A percentile compares a stretch with the other conserved stretches of the same genome.
phyloP scores from a whole-genome alignment of 64 coral and sea anemone species.

The Dendrophyllia cribrosa region DNA sequence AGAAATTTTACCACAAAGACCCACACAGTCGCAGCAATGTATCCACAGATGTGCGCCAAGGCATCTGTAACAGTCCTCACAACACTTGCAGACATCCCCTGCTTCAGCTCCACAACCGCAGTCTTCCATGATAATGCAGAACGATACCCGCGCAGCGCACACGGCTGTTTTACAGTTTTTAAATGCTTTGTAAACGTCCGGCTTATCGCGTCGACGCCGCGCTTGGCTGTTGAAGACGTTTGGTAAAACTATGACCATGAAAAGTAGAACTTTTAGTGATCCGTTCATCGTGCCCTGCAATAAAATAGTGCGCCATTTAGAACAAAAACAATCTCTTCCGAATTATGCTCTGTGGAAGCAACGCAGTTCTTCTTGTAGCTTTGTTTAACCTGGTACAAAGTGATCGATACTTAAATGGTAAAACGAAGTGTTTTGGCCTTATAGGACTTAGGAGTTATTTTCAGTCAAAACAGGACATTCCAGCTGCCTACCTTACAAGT shows the following conservation, averaged over 20 bases:
- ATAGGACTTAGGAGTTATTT: not conserved
- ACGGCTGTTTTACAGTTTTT: constrained; percentile 12
- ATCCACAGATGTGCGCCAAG: constrained; percentile 42
- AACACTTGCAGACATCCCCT: constrained; percentile 30
- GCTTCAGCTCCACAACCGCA: constrained; percentile 36
- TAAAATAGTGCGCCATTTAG: not conserved
- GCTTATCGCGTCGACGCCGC: not conserved
- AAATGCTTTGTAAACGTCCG: not conserved
- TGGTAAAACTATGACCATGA: not conserved
- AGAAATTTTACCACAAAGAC: constrained; percentile 11
- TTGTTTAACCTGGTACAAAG: not conserved
- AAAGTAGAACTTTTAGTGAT: not conserved
- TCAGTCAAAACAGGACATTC: not conserved
- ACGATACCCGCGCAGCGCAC: constrained; percentile 54
- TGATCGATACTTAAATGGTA: not conserved
- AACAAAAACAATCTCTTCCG: too few relatives aligned
- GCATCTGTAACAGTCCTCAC: constrained; percentile 60
- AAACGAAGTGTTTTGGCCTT: too few relatives aligned
- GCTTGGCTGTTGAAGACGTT: not conserved
- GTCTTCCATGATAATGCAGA: constrained; percentile 55
- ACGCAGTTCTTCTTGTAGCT: not conserved
- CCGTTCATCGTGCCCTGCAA: constrained; percentile 14
- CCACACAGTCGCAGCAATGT: constrained; percentile 61
- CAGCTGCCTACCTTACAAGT: not conserved
- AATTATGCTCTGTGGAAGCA: too few relatives aligned